These are phyloP conservation scores for Platycheirus albimanus DNA, from an alignment of 2,888 invertebrate species.

Conservation along the genomic window DNA sequence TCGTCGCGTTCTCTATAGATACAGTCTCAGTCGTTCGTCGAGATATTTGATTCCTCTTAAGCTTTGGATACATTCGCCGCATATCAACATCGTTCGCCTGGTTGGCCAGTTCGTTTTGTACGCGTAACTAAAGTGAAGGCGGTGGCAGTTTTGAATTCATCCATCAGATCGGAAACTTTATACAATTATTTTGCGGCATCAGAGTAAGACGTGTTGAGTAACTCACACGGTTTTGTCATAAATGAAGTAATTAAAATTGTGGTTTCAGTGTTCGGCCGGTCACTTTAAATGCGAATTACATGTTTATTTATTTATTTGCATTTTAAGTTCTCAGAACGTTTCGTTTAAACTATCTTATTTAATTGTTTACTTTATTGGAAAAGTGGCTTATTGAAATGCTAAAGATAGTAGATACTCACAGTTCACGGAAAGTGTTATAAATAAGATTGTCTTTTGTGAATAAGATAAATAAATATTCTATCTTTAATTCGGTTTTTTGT, in stretches of 20 bases:
- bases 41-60: conserved; percentile 40
- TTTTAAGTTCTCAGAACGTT: conserved; percentile 10
- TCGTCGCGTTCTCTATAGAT: no score
- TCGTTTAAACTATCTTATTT: conserved; percentile 28
- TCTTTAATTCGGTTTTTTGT: conserved; percentile 8
- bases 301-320: conserved; percentile 14
- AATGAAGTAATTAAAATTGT: conserved; percentile 58
- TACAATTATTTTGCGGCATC: conserved; percentile 11
- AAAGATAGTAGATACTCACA: conserved; percentile 10
- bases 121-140: conserved; percentile 60
- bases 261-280: conserved; percentile 11
- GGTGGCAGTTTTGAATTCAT: conserved; percentile 35
- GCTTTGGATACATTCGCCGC: conserved; percentile 27
- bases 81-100: conserved; percentile 40
- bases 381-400: conserved; percentile 10
- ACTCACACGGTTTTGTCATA: conserved; percentile 35
- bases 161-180: conserved; percentile 23
- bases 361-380: background rate
- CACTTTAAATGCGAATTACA: conserved; percentile 23
- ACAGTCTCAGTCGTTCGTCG: background rate
- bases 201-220: conserved; percentile 48
- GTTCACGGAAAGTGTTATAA: conserved; percentile 29
- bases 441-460: conserved; percentile 6
- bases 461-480: conserved; percentile 3
- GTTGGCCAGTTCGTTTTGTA: conserved; percentile 62